Percentiles rank a stretch among this genome's conserved stretches.
These are phyloP conservation scores for Neotragus pygmaeus DNA, from an alignment of 2,113 vertebrate species.

Conservation along the genomic window DNA sequence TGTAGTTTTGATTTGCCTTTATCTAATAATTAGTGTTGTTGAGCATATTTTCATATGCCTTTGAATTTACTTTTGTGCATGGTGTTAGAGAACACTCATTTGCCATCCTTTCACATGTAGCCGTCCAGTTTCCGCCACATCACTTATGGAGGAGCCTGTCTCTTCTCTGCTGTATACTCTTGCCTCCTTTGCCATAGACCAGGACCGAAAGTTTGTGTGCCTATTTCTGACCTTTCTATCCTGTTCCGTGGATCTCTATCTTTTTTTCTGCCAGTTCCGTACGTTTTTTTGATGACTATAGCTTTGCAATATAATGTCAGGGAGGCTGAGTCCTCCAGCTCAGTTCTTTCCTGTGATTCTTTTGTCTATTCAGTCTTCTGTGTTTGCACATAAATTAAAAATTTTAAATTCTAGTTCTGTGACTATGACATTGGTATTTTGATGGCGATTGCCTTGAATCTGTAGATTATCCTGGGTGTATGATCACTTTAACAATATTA, in stretches of 20 bases:
- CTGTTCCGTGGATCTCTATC: not conserved
- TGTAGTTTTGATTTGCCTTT: not conserved
- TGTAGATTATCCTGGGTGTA: not conserved
- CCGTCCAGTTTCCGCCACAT: not conserved
- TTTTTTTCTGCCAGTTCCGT: not conserved
- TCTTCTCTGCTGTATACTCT: not conserved
- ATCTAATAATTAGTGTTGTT: not conserved
- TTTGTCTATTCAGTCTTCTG: not conserved
- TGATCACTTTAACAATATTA: not conserved
- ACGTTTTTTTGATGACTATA: not conserved
- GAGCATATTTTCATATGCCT: not conserved
- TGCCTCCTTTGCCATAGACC: not conserved
- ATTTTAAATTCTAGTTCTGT: not conserved
- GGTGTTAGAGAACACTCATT: not conserved
- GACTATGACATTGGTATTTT: not conserved
- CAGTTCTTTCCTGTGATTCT: not conserved
- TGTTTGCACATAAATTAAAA: not conserved
- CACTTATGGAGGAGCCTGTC: not conserved
- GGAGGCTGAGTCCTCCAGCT: not conserved
- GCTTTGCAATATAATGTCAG: not conserved
- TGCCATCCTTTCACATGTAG: not conserved
- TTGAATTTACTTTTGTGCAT: not conserved
- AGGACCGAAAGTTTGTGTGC: not conserved
- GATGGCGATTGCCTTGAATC: not conserved
- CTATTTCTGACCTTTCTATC: not conserved